Evolutionary conservation across 2,113 vertebrate genomes (phyloP), one percentile per base, ranked within the genome.

Genomic region (Oceanodroma tethys): DNA sequence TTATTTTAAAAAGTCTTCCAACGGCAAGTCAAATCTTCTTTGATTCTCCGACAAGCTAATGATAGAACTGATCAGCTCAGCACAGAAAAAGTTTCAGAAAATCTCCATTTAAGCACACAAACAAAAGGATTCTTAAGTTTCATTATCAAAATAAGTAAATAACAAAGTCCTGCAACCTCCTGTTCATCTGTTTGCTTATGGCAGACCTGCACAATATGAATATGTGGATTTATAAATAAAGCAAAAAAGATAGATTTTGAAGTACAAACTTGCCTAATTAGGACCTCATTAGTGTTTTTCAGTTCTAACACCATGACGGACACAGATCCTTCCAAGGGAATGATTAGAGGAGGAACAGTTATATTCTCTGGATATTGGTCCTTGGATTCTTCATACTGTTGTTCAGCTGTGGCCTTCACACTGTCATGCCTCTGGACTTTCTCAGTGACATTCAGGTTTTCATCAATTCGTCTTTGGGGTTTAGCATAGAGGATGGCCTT

Each of bases 401-500:
- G 95, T 43, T 98, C 96, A 90, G 95, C 72, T 86, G 94, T 23
- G n/a, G 93, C 68, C 87, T 97, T 98, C 85, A 65, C 70, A 72
- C 65, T 71, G 66, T 47, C 81, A 38, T 45, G 75, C 27, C 76
- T 91, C 55, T 96, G 96, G 50, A 60, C 43, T 12, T 93, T 96
- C 17, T 40, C 94, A 55, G 85, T 52, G 40, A 95, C 91, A 74
- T 98, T 99, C 65, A 96, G 95, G 93, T 98, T 98, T 91, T 98
- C 95, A 43, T 96, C 96, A 70, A 92, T 21, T 6, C 63, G 22
- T 55, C 81, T 72, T 4, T 96, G 97, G 20, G 97, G 91, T 92
- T 98, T 98, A 78, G 98, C 95, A 89, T 99, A 99, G 12, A 99
- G 98, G 86, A 99, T 99, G 32, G 99, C 99, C 96, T 98, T 99